phyloP scores from a whole-genome alignment of 23 tunicate species.

The Oikopleura vanhoeffeni region DNA sequence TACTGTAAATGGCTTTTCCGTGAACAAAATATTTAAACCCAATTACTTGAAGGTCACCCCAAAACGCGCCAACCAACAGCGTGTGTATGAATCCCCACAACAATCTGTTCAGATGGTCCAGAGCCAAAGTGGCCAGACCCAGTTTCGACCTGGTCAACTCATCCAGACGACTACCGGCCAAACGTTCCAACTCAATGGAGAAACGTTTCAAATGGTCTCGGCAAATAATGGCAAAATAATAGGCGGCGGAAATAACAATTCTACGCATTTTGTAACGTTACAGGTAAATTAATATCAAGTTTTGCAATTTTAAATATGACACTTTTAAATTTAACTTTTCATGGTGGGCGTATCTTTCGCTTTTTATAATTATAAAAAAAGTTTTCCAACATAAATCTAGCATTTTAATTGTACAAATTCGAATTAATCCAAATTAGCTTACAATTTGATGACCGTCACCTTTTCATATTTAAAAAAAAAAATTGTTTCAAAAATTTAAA shows the following conservation, averaged over 20 bases:
- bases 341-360: too few species aligned
- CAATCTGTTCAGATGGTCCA: not conserved
- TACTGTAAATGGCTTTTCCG: too few species aligned
- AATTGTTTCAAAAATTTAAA: too few species aligned
- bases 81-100: not conserved
- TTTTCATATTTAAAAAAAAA: too few species aligned
- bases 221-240: not conserved
- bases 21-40: too few species aligned
- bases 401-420: too few species aligned
- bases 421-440: too few species aligned
- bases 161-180: constrained; percentile 1
- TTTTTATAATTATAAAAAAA: too few species aligned
- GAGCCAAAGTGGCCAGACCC: not conserved
- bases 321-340: too few species aligned
- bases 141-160: not conserved
- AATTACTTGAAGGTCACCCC: not conserved
- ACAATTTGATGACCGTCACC: too few species aligned
- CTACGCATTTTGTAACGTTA: not conserved
- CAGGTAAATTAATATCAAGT: not conserved
- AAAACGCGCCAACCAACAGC: not conserved
- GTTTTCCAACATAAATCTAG: too few species aligned
- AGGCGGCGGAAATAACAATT: not conserved
- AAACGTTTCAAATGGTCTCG: not conserved
- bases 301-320: too few species aligned
- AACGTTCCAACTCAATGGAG: not conserved